phyloP scores from a whole-genome alignment of 2,888 invertebrate species.

The Caenorhabditis macrosperma region DNA sequence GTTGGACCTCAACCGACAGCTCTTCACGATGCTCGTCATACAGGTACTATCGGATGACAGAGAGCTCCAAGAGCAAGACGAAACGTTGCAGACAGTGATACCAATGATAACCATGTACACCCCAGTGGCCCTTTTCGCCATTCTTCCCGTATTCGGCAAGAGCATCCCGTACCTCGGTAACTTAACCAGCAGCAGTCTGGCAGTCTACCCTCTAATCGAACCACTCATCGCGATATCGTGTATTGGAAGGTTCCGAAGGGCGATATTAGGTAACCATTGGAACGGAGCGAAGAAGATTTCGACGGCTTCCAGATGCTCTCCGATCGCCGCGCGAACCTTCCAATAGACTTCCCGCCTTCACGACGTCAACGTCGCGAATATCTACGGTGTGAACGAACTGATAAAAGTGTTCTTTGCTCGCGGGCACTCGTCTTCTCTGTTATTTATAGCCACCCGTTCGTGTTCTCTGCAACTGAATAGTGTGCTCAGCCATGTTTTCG shows the following conservation, averaged over 20 bases:
- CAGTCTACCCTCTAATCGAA: conserved; percentile 25
- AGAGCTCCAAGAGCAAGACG: neutral
- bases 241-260: conserved; percentile 26
- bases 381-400: too few relatives aligned
- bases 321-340: too few relatives aligned
- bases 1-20: conserved; percentile 27
- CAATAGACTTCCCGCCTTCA: too few relatives aligned
- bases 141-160: conserved; percentile 26
- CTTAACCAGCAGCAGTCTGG: conserved; percentile 41
- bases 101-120: conserved; percentile 47
- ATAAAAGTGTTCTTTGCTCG: too few relatives aligned
- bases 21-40: conserved; percentile 29
- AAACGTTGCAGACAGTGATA: conserved; percentile 33
- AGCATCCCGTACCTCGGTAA: conserved; percentile 40
- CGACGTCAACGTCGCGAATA: too few relatives aligned
- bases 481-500: too few relatives aligned
- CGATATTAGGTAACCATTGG: conserved; percentile 24
- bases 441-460: too few relatives aligned
- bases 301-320: too few relatives aligned
- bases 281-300: too few relatives aligned
- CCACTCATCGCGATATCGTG: conserved; percentile 38
- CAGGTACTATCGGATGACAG: conserved; percentile 14
- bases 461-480: too few relatives aligned
- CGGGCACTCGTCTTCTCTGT: neutral
- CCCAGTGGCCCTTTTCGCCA: conserved; percentile 28